Conservation (phyloP, 30 jellyfish, hydroid and myxozoan species). For the Cassiopea andromeda region DNA sequence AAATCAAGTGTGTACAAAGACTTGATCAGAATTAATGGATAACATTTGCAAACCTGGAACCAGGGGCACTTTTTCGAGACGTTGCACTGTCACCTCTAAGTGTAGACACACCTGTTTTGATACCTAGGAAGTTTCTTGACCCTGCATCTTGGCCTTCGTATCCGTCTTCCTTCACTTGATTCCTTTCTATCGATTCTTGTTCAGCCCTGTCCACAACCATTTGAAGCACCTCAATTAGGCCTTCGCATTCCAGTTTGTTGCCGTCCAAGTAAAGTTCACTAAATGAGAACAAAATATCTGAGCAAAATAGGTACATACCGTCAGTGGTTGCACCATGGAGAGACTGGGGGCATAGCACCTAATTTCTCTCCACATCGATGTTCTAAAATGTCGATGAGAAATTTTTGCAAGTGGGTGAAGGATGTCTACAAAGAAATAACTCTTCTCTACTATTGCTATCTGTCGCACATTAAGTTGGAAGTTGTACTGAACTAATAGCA, state of each 20-base stretch:
- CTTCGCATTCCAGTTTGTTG: constrained; percentile 84
- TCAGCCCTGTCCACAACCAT: constrained; percentile 80
- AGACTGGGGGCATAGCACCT: too few relatives aligned
- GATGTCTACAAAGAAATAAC: too few relatives aligned
- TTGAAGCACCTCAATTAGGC: constrained; percentile 68
- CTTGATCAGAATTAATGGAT: background rate
- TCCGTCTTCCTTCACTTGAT: constrained; percentile 2
- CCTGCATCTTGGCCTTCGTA: background rate
- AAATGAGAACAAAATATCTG: background rate
- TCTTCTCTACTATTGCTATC: too few relatives aligned
- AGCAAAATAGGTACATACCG: too few relatives aligned
- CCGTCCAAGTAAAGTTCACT: constrained; percentile 85
- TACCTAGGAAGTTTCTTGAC: constrained; percentile 21
- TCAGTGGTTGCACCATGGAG: too few relatives aligned
- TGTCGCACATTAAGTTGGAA: too few relatives aligned
- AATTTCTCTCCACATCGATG: too few relatives aligned
- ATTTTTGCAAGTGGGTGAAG: too few relatives aligned
- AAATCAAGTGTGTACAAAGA: too few relatives aligned
- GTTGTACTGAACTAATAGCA: too few relatives aligned
- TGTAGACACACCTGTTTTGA: constrained; percentile 51
- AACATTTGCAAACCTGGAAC: constrained; percentile 1
- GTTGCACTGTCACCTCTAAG: constrained; percentile 39
- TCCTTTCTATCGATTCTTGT: constrained; percentile 62
- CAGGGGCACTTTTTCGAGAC: background rate
- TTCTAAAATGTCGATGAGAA: too few relatives aligned